Evolutionary conservation across 2,113 vertebrate genomes (phyloP), one percentile per base, ranked within the genome.

Genomic region (Dendropsophus ebraccatus): DNA sequence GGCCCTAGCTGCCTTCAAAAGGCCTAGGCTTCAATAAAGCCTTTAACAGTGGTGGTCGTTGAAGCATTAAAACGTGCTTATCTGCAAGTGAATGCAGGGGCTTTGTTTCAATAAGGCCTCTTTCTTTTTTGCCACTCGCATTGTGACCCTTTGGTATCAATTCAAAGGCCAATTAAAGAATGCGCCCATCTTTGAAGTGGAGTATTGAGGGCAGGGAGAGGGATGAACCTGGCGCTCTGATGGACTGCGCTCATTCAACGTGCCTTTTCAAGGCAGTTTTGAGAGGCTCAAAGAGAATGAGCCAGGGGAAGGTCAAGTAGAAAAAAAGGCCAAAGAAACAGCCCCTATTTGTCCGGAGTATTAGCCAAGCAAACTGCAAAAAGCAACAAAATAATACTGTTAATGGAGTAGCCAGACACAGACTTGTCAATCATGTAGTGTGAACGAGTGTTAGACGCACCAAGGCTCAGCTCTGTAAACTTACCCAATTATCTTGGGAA

Each of bases 101-200:
- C 96, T 97, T 97, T 98, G 98, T 96, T 98, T 99, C 97, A 99
- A 97, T 99, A 99, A 97, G 97, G 96, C 96, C 92, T 96, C 97
- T 99, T 98, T 99, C 77, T 99, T 67, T 95, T 95, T 94, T 98
- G 96, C 96, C 97, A 97, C 95, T 96, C 94, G 93, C 96, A 99
- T 98, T 99, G 97, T 98, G 97, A 97, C 97, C 96, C 95, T 95
- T 97, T 97, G 96, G 99, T 99, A 99, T 99, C 98, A 99, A 99
- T 99, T 99, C 97, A 99, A 99, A 99, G 97, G 97, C 97, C 97
- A 99, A 99, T 99, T 99, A 99, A 99, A 99, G 98, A 99, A 99
- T 99, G 97, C 97, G 93, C 92, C 94, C 95, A 97, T 98, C 97
- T 99, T 99, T 99, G 97, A 99, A 99, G 98, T 98, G 92, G 94